phyloP scores from a whole-genome alignment of 2,113 vertebrate species.

The Ranitomeya imitator region DNA sequence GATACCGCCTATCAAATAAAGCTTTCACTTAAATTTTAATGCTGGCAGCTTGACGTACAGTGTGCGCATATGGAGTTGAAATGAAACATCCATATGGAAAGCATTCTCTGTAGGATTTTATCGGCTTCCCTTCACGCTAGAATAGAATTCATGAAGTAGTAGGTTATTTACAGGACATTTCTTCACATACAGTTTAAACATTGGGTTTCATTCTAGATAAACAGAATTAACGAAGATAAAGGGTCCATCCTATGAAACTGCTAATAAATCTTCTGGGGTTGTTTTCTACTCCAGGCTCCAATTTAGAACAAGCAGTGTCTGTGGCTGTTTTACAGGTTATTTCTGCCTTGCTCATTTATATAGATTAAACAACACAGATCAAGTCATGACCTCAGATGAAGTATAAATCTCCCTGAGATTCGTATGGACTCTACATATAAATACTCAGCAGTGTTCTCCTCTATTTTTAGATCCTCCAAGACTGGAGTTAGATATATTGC shows the following conservation, averaged over 20 bases:
- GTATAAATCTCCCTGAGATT: constrained; percentile 56
- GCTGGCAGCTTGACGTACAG: background rate
- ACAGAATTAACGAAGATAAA: constrained; percentile 56
- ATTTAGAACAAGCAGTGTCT: constrained; percentile 54
- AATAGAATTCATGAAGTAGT: constrained; percentile 50
- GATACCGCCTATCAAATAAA: constrained; percentile 18
- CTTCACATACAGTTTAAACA: constrained; percentile 54
- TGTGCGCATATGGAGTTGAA: constrained; percentile 22
- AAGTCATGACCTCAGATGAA: constrained; percentile 55
- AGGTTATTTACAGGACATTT: constrained; percentile 55
- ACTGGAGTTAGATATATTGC: constrained; percentile 53
- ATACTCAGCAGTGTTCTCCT: constrained; percentile 47
- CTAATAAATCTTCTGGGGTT: constrained; percentile 49
- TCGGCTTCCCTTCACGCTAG: constrained; percentile 39
- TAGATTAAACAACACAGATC: constrained; percentile 58
- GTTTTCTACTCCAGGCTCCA: constrained; percentile 34
- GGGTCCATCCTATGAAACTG: constrained; percentile 49
- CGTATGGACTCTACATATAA: constrained; percentile 51
- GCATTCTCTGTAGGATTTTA: constrained; percentile 46
- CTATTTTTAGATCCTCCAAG: constrained; percentile 51
- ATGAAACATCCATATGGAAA: constrained; percentile 51
- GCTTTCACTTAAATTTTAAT: constrained; percentile 17
- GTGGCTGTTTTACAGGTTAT: constrained; percentile 53
- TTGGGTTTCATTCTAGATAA: constrained; percentile 49
- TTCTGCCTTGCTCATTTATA: constrained; percentile 55